Conservation (phyloP, 2,888 invertebrate genomes). For the Sarcophaga caerulescens region DNA sequence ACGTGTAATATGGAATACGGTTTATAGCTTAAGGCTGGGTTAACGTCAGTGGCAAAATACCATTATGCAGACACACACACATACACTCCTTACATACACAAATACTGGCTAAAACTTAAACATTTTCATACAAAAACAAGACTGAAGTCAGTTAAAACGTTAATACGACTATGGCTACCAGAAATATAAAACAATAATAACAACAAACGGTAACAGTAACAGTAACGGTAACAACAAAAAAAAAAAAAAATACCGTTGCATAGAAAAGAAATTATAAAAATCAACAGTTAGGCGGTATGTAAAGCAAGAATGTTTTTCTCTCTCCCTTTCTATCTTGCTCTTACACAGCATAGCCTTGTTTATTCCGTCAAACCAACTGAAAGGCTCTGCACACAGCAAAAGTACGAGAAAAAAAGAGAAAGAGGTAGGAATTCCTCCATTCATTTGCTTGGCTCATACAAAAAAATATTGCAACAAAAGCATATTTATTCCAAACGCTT, state of each 20-base stretch:
- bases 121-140: neutral
- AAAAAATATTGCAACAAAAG: conserved; percentile 48
- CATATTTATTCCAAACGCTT: conserved; percentile 54
- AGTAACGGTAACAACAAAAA: neutral
- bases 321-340: neutral
- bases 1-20: conserved; percentile 4
- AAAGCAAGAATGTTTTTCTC: neutral
- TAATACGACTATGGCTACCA: too few relatives aligned
- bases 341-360: neutral
- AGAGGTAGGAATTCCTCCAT: neutral
- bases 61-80: too few relatives aligned
- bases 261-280: neutral
- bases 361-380: neutral
- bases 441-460: conserved; percentile 15
- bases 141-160: too few relatives aligned
- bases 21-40: conserved; percentile 47
- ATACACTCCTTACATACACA: too few relatives aligned
- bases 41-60: conserved; percentile 20
- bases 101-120: neutral
- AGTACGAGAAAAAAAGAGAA: neutral
- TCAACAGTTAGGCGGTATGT: conserved; percentile 46
- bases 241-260: conserved; percentile 10
- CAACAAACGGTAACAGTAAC: conserved; percentile 24
- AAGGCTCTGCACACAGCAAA: neutral
- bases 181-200: conserved; percentile 33